Base-by-base conservation (phyloP, 2,797 vertebrate species). In the Denticeps clupeoides region DNA sequence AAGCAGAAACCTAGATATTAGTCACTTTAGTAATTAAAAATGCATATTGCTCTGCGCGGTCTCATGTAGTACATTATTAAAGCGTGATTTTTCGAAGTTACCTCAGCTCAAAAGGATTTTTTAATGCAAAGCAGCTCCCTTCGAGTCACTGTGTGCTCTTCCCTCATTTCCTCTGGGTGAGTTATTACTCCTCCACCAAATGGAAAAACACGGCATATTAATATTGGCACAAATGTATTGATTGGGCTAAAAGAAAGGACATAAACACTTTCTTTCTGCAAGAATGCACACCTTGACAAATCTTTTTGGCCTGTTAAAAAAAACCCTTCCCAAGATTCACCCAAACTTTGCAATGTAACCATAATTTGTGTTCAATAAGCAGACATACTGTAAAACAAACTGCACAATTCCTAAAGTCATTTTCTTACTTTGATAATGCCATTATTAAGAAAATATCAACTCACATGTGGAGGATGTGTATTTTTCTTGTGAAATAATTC, bases 1-100 rank as follows among this genome's bases (percentile, higher is more conserved):
- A 96, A 97, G 89, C 88, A 87, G 85, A 93, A n/a, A 90, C 88
- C 87, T 88, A 85, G 83, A 94, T 95, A 97, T 95, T 96, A 94
- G 89, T 93, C 89, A 93, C 89, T 96, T 97, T 94, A 93, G 88
- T 91, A 94, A 97, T 98, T 96, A 97, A 96, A 93, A 96, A 96
- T 96, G 91, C 72, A 96, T 93, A 92, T 91, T 87, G 89, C 91
- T 89, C 87, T 79, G 87, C 81, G 87, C 87, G 72, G 86, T 80
- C 87, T 89, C 80, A 60, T 83, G 73, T 75, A 84, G 84, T 96
- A 89, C 90, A 95, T 97, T 95, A 96, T 98, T 96, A 88, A 97
- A 89, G 82, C 81, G 78, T 69, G 78, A 83, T 72, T 65, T 67
- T 87, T 87, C 86, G 83, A 89, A 87, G 87, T 91, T 90, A 90